These are phyloP conservation scores for Pleuronectes platessa DNA, from an alignment of 2,113 vertebrate species.

Conservation along the genomic window DNA sequence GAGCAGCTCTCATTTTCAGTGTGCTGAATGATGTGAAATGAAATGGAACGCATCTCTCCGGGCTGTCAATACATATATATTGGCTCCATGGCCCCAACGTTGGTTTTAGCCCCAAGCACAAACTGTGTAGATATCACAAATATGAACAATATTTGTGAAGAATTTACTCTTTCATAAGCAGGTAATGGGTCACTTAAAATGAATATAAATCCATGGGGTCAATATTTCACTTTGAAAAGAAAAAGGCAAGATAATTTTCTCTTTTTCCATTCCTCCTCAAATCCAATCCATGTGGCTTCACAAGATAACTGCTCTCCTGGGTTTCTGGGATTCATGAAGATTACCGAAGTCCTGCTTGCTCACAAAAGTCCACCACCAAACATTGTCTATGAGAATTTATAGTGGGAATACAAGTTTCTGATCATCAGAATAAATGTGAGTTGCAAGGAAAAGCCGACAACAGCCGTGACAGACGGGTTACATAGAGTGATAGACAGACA, in stretches of 20 bases:
- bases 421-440: neutral
- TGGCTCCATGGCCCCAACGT: conserved; percentile 7
- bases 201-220: conserved; percentile 21
- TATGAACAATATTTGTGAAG: conserved; percentile 15
- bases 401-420: neutral
- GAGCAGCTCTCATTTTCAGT: conserved; percentile 34
- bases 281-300: conserved; percentile 34
- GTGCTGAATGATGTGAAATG: conserved; percentile 34
- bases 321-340: conserved; percentile 24
- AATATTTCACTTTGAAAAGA: conserved; percentile 19
- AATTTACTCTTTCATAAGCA: conserved; percentile 13
- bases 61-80: conserved; percentile 24
- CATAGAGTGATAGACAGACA: neutral
- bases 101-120: neutral
- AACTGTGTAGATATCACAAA: conserved; percentile 8
- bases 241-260: conserved; percentile 3
- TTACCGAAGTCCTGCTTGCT: conserved; percentile 21
- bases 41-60: conserved; percentile 46
- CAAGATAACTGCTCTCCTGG: conserved; percentile 42
- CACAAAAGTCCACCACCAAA: conserved; percentile 2
- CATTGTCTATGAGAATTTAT: neutral
- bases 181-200: conserved; percentile 11
- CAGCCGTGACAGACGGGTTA: neutral
- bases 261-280: conserved; percentile 11
- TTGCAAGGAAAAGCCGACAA: neutral